Conservation (phyloP, 1,140 invertebrate species). For the Atopsyche davidsoni region DNA sequence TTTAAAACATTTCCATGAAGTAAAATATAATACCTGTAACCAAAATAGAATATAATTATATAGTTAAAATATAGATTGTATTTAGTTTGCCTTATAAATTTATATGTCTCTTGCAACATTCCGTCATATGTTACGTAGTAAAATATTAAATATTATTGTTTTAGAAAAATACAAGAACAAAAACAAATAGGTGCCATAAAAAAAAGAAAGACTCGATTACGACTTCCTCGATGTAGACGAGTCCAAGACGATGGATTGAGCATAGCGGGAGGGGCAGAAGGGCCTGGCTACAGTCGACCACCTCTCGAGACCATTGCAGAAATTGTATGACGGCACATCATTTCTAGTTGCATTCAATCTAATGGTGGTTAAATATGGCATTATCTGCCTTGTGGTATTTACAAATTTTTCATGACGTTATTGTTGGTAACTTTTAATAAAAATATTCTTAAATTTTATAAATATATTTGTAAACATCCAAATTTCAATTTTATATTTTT, state of each 20-base stretch:
- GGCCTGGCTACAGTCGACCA: slow-evolving; percentile 26
- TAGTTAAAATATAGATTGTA: no score
- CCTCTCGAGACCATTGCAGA: slow-evolving; percentile 31
- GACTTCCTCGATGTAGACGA: slow-evolving; percentile 27
- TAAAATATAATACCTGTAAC: no score
- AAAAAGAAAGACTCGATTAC: slow-evolving; percentile 27
- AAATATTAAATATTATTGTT: slow-evolving; percentile 13
- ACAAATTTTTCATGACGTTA: no score
- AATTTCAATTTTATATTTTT: no score
- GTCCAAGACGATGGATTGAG: slow-evolving; percentile 28
- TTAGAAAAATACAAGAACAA: slow-evolving; percentile 30
- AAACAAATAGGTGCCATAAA: slow-evolving; percentile 29
- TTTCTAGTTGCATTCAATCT: neutral
- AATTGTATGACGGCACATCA: slow-evolving; percentile 24
- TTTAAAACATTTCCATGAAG: no score
- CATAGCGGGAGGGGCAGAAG: slow-evolving; percentile 31
- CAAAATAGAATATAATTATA: no score
- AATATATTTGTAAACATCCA: neutral
- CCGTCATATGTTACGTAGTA: neutral
- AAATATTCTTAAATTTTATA: neutral
- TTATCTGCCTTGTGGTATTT: no score
- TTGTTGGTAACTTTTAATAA: neutral
- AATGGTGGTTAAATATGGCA: neutral
- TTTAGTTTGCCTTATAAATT: no score
- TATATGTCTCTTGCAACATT: no score